A percentile compares a stretch with the other conserved stretches of the same genome.
Evolutionary conservation across 2,888 invertebrate genomes (phyloP).

Genomic region (Scotopteryx bipunctaria): DNA sequence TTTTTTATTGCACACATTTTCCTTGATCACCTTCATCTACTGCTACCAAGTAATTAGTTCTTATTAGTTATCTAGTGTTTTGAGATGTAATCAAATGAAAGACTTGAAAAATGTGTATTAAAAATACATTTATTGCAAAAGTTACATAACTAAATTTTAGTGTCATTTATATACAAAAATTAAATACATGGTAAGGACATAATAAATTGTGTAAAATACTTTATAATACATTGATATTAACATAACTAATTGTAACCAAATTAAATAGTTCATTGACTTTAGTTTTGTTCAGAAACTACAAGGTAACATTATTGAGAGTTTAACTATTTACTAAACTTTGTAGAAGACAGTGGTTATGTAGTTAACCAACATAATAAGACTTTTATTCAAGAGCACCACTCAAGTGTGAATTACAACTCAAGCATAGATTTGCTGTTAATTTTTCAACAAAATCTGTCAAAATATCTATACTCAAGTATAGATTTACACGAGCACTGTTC

Average conservation of each 20-base stretch:
- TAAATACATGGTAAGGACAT: conserved; percentile 66
- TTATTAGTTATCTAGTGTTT: no score
- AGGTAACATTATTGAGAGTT: conserved; percentile 50
- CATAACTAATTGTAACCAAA: conserved; percentile 41
- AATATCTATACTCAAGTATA: no score
- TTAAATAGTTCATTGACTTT: conserved; percentile 35
- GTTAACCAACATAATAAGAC: background rate
- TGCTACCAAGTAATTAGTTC: background rate
- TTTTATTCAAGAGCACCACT: no score
- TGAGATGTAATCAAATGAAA: conserved; percentile 42
- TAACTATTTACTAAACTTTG: conserved; percentile 15
- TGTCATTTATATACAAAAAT: conserved; percentile 82
- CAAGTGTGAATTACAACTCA: no score
- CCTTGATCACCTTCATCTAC: background rate
- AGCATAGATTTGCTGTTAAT: no score
- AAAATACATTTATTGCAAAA: conserved; percentile 83
- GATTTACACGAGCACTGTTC: no score
- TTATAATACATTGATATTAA: conserved; percentile 56
- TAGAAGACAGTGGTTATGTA: conserved; percentile 5
- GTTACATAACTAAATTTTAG: conserved; percentile 76
- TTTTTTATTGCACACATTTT: no score
- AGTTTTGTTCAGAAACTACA: conserved; percentile 45
- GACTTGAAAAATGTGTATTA: conserved; percentile 72
- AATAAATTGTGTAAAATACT: conserved; percentile 60
- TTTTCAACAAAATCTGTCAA: no score